A percentile compares a stretch with the other conserved stretches of the same genome.
phyloP scores from a whole-genome alignment of 2,797 vertebrate species.

The Sebastes umbrosus region DNA sequence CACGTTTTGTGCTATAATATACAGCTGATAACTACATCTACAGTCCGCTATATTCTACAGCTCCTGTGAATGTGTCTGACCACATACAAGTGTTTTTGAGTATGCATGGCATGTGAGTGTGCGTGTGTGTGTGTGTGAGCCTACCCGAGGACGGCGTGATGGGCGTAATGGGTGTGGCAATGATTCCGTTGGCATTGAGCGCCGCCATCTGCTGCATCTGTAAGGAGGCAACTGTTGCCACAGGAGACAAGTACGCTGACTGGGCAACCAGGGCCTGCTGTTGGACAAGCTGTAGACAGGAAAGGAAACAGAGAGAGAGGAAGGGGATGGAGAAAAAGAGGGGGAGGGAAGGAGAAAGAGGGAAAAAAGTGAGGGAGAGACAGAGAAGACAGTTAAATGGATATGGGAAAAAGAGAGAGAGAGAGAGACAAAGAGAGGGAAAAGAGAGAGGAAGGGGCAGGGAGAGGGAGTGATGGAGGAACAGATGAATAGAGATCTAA shows the following conservation, averaged over 20 bases:
- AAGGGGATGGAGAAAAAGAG: constrained; percentile 20
- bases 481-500: constrained; percentile 84
- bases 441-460: constrained; percentile 58
- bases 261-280: constrained; percentile 95
- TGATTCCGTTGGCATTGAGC: constrained; percentile 92
- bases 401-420: constrained; percentile 46
- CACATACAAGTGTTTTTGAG: background rate
- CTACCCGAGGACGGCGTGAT: constrained; percentile 84
- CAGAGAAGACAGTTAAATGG: constrained; percentile 39
- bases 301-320: constrained; percentile 43
- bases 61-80: background rate
- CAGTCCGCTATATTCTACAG: background rate
- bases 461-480: constrained; percentile 73
- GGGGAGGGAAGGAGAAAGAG: background rate
- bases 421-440: constrained; percentile 32
- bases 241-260: constrained; percentile 95
- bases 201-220: constrained; percentile 98
- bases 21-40: background rate
- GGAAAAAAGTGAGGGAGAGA: background rate
- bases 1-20: background rate
- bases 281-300: constrained; percentile 88
- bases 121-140: background rate
- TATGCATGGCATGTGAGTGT: background rate
- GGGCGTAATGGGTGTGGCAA: constrained; percentile 87
- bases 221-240: constrained; percentile 92